Percentiles rank a stretch among this genome's conserved stretches.
Evolutionary conservation across 2,797 vertebrate genomes (phyloP).

Genomic region (Eleutherodactylus coqui): DNA sequence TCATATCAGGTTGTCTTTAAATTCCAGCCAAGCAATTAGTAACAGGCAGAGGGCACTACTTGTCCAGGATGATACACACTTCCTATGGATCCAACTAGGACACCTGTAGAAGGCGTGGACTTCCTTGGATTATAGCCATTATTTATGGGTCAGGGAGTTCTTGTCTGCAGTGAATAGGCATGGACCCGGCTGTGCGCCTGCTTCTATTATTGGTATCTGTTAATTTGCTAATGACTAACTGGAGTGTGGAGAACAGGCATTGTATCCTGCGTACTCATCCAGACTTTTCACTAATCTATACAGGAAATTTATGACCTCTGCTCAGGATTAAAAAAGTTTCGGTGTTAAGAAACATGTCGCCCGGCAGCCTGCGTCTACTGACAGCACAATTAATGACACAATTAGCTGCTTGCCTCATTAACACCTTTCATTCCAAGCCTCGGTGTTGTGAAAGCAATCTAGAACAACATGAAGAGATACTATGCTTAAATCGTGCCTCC

Average conservation of each 20-base stretch:
- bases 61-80: background rate
- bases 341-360: slow-evolving; percentile 44
- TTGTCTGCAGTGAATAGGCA: slow-evolving; percentile 12
- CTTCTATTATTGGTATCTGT: slow-evolving; percentile 51
- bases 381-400: slow-evolving; percentile 18
- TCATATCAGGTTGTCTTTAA: too few relatives aligned
- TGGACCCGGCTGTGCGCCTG: slow-evolving; percentile 22
- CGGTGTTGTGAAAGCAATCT: background rate
- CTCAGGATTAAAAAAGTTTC: slow-evolving; percentile 45
- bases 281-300: slow-evolving; percentile 29
- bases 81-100: background rate
- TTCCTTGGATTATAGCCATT: background rate
- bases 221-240: slow-evolving; percentile 56
- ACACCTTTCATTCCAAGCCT: slow-evolving; percentile 23
- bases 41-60: slow-evolving; percentile 44
- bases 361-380: background rate
- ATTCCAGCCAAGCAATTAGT: background rate
- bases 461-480: slow-evolving; percentile 4
- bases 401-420: slow-evolving; percentile 26
- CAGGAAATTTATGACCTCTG: slow-evolving; percentile 21
- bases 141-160: slow-evolving; percentile 39
- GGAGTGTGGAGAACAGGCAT: slow-evolving; percentile 28
- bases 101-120: slow-evolving; percentile 17
- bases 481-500: background rate
- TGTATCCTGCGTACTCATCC: slow-evolving; percentile 39